Evolutionary conservation across 2,113 vertebrate species (phyloP), one percentile per base, ranked within the genome.

Genomic region (Tapirus terrestris): DNA sequence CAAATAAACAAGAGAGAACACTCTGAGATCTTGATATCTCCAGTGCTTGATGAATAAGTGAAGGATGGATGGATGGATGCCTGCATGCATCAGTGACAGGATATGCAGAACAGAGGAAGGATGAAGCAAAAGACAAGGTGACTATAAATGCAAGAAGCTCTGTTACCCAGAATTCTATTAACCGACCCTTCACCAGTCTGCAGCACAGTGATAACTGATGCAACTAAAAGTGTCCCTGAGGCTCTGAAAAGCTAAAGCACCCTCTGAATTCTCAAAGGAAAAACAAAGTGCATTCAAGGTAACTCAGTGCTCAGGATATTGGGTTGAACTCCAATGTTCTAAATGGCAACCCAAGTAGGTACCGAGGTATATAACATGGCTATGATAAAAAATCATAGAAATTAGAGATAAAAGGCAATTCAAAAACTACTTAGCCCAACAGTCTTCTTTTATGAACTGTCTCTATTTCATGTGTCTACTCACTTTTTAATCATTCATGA

Each of bases 241-340:
- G 33, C 65, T 93, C 65, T 84, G 60, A 84, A 23, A 84, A 79
- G 5, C 60, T 25, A 36, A 43, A 60, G 2, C 39, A 33, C 18
- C 12, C 48, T 93, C 70, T 67, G 65, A 93, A 88, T 70, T 88
- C 51, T 91, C 10, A 53, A 91, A 96, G 16, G n/a, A 76, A 84
- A 97, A 96, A 33, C 70, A 84, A 77, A 72, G 16, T 45, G 3
- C 8, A 13, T 65, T 84, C 27, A 33, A 65, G 29, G 10, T 88
- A 80, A 90, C 91, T 91, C n/a, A 13, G 60, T 80, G 39, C n/a
- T 90, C 39, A 75, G 27, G 18, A 68, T 81, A 51, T 48, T 12
- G 13, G 12, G 63, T n/a, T 96, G 48, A 95, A 86, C 10, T 58
- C 9, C 33, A 90, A 53, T 33, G 11, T 65, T 95, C 31, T 84